Evolutionary conservation across 2,797 vertebrate species (phyloP), one percentile per base, ranked within the genome.

Genomic region (Sebastes itinus): DNA sequence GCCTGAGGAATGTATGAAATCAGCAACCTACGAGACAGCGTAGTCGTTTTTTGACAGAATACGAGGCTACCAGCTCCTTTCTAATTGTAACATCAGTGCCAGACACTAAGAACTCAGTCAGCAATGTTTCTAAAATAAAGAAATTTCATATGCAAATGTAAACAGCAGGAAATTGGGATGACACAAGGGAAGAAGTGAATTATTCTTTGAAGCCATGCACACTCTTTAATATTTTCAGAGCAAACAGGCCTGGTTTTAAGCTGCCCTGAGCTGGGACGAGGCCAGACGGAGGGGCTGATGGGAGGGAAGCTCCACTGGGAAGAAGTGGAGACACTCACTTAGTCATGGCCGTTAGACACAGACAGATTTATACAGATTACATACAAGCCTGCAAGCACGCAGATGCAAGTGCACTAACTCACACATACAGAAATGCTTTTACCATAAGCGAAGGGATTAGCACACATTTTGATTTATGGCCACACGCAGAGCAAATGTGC

Each of bases 321-420:
- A 56, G 72, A 23, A 88, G 66, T 28, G 74, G 69, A 88, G 84
- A 77, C 75, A 30, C 71, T 71, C 72, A 81, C 80, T 90, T 87
- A 88, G 86, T 89, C 87, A 88, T 77, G 75, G 74, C 66, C 18
- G 65, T 79, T 69, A 60, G 77, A 91, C 55, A 32, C 75, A 72
- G 72, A 67, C 65, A 86, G 86, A 93, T 89, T 87, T 79, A 87
- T 27, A 77, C 52, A 80, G 87, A 92, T 88, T 91, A 90, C 33
- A 76, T 72, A 72, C 80, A 64, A 28, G 67, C 52, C 35, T 75
- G 58, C 32, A 62, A 23, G 27, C 56, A 56, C 5, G 35, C 83
- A 30, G 18, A 82, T 58, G 22, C 20, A 67, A 76, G 38, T 65
- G 71, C 61, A 46, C 38, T 25, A n/a, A 55, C 30, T 42, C 64